These are phyloP conservation scores for Mallateleia sp. DNA, from an alignment of 2,888 invertebrate species.

Conservation along the genomic window DNA sequence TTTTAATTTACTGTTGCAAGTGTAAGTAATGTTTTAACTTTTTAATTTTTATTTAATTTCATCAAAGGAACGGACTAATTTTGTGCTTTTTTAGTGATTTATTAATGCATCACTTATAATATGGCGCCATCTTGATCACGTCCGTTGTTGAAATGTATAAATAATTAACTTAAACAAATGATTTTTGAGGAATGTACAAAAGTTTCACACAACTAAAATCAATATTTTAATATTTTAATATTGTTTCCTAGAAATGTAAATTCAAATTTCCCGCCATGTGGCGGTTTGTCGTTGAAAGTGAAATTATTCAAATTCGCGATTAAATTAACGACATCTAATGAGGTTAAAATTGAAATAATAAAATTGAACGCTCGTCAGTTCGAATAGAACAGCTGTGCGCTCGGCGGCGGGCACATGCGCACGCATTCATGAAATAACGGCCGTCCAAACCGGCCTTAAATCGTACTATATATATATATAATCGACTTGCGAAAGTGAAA, in stretches of 20 bases:
- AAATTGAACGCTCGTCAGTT: conserved; percentile 40
- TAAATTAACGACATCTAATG: conserved; percentile 30
- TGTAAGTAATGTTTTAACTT: no score
- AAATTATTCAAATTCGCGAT: conserved; percentile 39
- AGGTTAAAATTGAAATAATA: conserved; percentile 40
- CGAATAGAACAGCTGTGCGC: conserved; percentile 58
- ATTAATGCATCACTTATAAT: no score
- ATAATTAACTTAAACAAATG: no score
- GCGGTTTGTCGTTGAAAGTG: conserved; percentile 25
- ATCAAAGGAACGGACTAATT: no score
- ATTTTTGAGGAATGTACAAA: no score
- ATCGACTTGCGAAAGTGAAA: conserved; percentile 75
- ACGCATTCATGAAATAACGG: conserved; percentile 70
- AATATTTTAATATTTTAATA: no score
- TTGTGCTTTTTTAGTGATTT: no score
- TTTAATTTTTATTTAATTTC: no score
- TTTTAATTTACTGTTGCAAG: no score
- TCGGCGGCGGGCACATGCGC: conserved; percentile 40
- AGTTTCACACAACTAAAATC: no score
- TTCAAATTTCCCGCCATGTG: conserved; percentile 18
- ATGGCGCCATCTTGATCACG: no score
- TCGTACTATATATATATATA: conserved; percentile 32
- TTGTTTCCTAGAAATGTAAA: background rate
- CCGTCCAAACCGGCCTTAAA: conserved; percentile 69
- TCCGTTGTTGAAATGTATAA: no score